phyloP scores from a whole-genome alignment of 2,113 vertebrate species.

The Oryzias celebensis region DNA sequence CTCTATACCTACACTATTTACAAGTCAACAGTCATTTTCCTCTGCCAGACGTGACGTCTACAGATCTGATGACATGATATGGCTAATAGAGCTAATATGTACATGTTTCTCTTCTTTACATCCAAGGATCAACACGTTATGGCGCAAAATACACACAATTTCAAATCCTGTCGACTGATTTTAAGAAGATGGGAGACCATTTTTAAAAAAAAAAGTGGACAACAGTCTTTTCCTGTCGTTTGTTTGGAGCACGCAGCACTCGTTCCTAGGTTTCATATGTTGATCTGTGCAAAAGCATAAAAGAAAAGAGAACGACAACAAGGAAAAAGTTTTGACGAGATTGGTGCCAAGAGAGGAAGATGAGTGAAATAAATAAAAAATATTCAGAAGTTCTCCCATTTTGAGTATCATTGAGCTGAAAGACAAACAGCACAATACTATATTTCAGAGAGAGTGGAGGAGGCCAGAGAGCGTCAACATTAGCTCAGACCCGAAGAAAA shows the following conservation, averaged over 20 bases:
- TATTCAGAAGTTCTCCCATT: neutral
- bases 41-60: slow-evolving; percentile 76
- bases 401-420: slow-evolving; percentile 20
- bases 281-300: neutral
- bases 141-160: slow-evolving; percentile 14
- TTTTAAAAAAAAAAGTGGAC: slow-evolving; percentile 16
- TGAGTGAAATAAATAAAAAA: neutral
- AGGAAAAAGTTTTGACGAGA: too few species aligned
- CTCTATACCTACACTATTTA: slow-evolving; percentile 73
- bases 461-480: slow-evolving; percentile 16
- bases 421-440: slow-evolving; percentile 44
- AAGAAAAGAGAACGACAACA: neutral
- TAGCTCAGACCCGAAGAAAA: slow-evolving; percentile 37
- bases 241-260: slow-evolving; percentile 52
- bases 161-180: slow-evolving; percentile 1
- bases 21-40: slow-evolving; percentile 74
- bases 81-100: slow-evolving; percentile 70
- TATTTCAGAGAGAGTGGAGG: slow-evolving; percentile 33
- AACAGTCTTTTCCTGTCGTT: slow-evolving; percentile 29
- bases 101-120: slow-evolving; percentile 59
- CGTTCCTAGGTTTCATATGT: slow-evolving; percentile 63
- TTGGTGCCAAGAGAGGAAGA: neutral
- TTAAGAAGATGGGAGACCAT: slow-evolving; percentile 17
- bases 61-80: slow-evolving; percentile 73
- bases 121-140: slow-evolving; percentile 49